Conservation (phyloP, 2,888 invertebrate species). For the Lithophane leautieri region DNA sequence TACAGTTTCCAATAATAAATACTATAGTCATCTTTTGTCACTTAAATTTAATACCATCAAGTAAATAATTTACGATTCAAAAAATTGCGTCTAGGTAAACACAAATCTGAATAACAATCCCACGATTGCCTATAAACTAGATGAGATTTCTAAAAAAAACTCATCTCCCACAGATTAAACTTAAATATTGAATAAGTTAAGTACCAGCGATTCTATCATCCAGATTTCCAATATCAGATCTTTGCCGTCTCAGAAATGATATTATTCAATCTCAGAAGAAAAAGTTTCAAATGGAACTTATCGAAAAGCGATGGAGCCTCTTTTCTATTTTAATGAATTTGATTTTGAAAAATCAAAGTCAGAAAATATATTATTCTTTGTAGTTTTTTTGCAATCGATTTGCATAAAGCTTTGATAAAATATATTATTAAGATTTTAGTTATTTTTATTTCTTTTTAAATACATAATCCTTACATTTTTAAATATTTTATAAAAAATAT, state of each 20-base stretch:
- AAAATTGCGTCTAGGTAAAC: slow-evolving; percentile 26
- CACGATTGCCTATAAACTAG: slow-evolving; percentile 37
- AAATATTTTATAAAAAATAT: too few relatives aligned
- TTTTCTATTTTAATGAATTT: slow-evolving; percentile 61
- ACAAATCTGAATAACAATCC: slow-evolving; percentile 41
- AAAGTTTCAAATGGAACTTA: slow-evolving; percentile 63
- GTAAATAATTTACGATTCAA: background rate
- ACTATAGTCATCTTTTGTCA: background rate
- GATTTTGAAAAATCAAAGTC: slow-evolving; percentile 45
- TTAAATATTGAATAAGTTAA: slow-evolving; percentile 66
- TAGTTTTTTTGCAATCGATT: slow-evolving; percentile 11
- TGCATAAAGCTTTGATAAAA: background rate
- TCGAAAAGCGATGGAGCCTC: slow-evolving; percentile 48
- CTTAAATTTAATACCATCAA: background rate
- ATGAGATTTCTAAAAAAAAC: slow-evolving; percentile 48
- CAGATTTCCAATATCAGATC: slow-evolving; percentile 69
- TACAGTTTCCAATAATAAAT: background rate
- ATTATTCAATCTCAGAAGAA: slow-evolving; percentile 68
- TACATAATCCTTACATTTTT: too few relatives aligned
- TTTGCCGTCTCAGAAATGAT: slow-evolving; percentile 65
- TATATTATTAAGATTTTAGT: background rate
- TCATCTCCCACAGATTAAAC: slow-evolving; percentile 60
- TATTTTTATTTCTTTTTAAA: too few relatives aligned
- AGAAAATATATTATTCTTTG: slow-evolving; percentile 23
- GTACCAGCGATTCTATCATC: slow-evolving; percentile 60